A percentile compares a stretch with the other conserved stretches of the same genome.
These are phyloP conservation scores for Acanthacorydalis orientalis DNA, from an alignment of 2,888 invertebrate genomes.

Conservation along the genomic window DNA sequence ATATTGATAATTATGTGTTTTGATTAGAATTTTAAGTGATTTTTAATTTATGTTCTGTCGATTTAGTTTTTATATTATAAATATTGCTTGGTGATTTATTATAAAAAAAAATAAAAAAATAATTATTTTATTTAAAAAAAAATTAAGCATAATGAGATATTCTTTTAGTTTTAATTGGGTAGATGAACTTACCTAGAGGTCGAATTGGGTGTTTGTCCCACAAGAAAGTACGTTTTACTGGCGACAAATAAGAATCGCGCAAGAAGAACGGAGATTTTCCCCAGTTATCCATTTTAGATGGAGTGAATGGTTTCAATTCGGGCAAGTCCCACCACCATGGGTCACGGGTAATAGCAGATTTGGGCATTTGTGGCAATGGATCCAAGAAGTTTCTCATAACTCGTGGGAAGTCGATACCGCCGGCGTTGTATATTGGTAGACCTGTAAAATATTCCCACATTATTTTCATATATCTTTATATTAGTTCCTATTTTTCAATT, in stretches of 20 bases:
- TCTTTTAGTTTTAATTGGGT: constrained; percentile 12
- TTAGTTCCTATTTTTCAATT: too few species aligned
- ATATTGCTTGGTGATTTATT: neutral
- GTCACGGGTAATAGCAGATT: constrained; percentile 68
- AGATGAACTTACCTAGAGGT: constrained; percentile 63
- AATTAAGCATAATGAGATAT: neutral
- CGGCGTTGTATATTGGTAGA: constrained; percentile 54
- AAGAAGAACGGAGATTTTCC: constrained; percentile 61
- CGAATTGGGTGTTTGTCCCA: constrained; percentile 85
- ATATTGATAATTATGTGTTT: too few species aligned
- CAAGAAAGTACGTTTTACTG: constrained; percentile 77
- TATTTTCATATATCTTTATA: neutral
- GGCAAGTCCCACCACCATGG: constrained; percentile 78
- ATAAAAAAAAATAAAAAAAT: too few species aligned
- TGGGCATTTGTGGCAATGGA: constrained; percentile 60
- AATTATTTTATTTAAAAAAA: neutral
- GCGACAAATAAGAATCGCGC: constrained; percentile 78
- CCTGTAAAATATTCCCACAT: constrained; percentile 31
- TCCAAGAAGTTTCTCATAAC: constrained; percentile 45
- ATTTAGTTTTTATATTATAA: neutral
- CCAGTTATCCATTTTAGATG: constrained; percentile 39
- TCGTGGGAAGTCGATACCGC: constrained; percentile 34
- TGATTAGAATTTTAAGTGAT: too few species aligned
- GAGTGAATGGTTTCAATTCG: constrained; percentile 56
- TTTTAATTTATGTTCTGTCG: too few species aligned